Base-by-base conservation (phyloP, 2,113 vertebrate species). In the Gymnocephalus cernua region DNA sequence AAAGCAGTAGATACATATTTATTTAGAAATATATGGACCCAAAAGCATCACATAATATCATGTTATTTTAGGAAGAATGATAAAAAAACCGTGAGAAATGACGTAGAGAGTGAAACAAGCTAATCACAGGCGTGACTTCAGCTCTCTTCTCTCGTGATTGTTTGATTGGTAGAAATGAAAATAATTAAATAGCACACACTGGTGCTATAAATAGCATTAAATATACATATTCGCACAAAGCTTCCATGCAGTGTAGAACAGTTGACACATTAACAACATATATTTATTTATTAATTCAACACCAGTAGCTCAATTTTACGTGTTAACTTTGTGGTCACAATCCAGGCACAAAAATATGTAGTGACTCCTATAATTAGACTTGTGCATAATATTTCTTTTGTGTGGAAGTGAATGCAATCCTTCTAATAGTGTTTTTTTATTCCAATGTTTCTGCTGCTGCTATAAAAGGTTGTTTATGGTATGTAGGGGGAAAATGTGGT, bases 201-300 rank as follows among this genome's bases (percentile, higher is more conserved):
- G 6, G 68, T 72, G 70, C 56, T 72, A 72, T 76, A 81, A 83
- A 84, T 48, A 87, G n/a, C 10, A 32, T 90, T 68, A 71, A 74
- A 89, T 79, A 82, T 8, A 2, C 25, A 79, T 4, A 74, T 62
- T 61, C 18, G 74, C 62, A 66, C 72, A 79, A 44, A 13, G 56
- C 53, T 47, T 64, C 27, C 4, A 66, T 74, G 68, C 83, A 78
- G 59, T 10, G 44, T 6, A 8, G 21, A 65, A 32, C 16, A 25
- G 53, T 10, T 68, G 54, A 79, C 57, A 78, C 66, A 45, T n/a
- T 63, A 16, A 79, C 56, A 73, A 53, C 53, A 25, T 35, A 68
- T 80, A 68, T 80, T 84, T 63, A 83, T 72, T 29, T 29, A 87
- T 59, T 3, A 19, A 69, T 74, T 74, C 11, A 56, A 57, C 23